These are phyloP conservation scores for Protobothrops mucrosquamatus DNA, from an alignment of 2,113 vertebrate genomes.

Conservation along the genomic window DNA sequence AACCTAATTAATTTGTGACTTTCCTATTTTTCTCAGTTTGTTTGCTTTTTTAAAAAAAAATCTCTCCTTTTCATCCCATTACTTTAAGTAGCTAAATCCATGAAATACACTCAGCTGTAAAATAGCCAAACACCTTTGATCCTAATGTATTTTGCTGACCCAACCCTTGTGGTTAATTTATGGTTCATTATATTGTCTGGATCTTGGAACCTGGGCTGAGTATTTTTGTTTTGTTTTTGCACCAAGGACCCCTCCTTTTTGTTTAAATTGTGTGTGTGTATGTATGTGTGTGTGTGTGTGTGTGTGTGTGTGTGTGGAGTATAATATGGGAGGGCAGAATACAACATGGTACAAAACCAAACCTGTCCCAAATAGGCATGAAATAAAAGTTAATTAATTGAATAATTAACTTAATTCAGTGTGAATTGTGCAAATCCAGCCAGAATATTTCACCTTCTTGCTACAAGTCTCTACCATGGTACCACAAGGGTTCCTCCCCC, in stretches of 20 bases:
- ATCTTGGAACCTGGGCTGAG: neutral
- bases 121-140: neutral
- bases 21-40: neutral
- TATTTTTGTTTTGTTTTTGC: neutral
- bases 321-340: neutral
- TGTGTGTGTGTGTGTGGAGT: no score
- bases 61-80: neutral
- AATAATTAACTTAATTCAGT: neutral
- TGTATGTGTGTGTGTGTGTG: no score
- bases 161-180: neutral
- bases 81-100: neutral
- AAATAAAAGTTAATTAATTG: neutral
- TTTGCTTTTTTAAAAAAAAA: neutral
- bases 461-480: neutral
- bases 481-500: no score
- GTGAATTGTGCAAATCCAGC: neutral
- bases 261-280: neutral
- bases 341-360: neutral
- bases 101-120: neutral
- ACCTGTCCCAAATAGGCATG: neutral
- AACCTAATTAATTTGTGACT: neutral
- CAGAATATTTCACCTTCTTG: neutral
- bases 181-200: neutral
- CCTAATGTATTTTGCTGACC: neutral
- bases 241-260: neutral